A percentile compares a stretch with the other conserved stretches of the same genome.
These are phyloP conservation scores for Drosophila repletoides DNA, from an alignment of 1,140 invertebrate species.

Conservation along the genomic window DNA sequence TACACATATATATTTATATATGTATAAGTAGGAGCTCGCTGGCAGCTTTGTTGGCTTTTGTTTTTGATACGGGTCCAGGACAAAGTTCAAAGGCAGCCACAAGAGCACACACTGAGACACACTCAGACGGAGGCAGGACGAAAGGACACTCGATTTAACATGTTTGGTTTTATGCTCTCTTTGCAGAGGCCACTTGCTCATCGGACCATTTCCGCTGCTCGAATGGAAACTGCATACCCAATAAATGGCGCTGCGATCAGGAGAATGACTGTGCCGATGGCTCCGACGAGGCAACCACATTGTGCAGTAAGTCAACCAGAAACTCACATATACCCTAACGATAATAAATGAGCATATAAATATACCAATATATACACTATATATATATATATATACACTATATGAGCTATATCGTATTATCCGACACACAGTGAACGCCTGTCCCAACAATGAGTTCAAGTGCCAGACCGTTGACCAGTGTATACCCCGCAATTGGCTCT, in stretches of 20 bases:
- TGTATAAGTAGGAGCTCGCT: slow-evolving; percentile 14
- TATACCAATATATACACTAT: neutral
- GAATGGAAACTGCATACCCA: slow-evolving; percentile 86
- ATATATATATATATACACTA: neutral
- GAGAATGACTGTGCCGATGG: slow-evolving; percentile 87
- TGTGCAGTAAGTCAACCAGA: slow-evolving; percentile 83
- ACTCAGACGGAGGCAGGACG: neutral
- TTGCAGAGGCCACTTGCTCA: slow-evolving; percentile 78
- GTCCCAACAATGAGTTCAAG: slow-evolving; percentile 74
- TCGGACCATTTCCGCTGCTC: slow-evolving; percentile 85
- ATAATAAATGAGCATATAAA: neutral
- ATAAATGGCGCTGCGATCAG: slow-evolving; percentile 86
- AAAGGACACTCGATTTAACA: slow-evolving; percentile 33
- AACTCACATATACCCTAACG: neutral
- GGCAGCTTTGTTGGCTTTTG: slow-evolving; percentile 45
- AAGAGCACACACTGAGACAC: slow-evolving; percentile 10
- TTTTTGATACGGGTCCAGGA: slow-evolving; percentile 51
- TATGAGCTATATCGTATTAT: slow-evolving; percentile 27
- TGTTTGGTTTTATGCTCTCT: neutral
- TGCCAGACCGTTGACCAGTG: slow-evolving; percentile 86
- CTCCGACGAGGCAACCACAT: slow-evolving; percentile 85
- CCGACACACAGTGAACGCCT: slow-evolving; percentile 64
- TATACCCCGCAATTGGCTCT: slow-evolving; percentile 90
- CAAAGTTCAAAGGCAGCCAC: slow-evolving; percentile 54
- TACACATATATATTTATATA: slow-evolving; percentile 15